Percentiles rank a stretch among this genome's conserved stretches.
Evolutionary conservation across 2,113 vertebrate genomes (phyloP).

Genomic region (Butastur rufipennis): DNA sequence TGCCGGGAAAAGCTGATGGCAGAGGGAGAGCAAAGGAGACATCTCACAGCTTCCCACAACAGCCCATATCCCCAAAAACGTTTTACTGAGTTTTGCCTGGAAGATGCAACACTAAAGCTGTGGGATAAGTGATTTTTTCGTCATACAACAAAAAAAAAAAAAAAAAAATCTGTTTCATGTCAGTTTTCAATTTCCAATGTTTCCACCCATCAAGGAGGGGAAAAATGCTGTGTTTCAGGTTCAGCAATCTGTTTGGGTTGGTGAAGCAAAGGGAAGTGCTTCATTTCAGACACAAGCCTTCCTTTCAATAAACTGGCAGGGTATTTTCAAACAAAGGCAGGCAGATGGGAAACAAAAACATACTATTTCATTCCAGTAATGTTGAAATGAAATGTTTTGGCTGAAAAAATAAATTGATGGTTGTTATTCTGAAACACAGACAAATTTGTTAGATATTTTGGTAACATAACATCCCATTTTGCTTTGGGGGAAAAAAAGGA

Average conservation of each 20-base stretch:
- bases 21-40: not conserved
- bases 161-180: not conserved
- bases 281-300: not conserved
- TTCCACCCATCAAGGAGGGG: not conserved
- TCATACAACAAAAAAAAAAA: not conserved
- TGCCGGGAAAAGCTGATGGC: not conserved
- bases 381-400: conserved; percentile 19
- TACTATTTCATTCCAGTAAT: not conserved
- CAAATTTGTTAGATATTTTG: not conserved
- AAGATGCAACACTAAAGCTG: not conserved
- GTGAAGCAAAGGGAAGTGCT: conserved; percentile 11
- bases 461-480: not conserved
- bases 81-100: not conserved
- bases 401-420: not conserved
- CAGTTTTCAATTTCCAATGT: not conserved
- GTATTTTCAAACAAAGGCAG: not conserved
- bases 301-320: not conserved
- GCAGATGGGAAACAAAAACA: conserved; percentile 20
- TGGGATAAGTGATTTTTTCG: not conserved
- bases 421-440: not conserved
- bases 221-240: not conserved
- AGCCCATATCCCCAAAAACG: not conserved
- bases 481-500: not conserved
- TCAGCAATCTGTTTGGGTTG: not conserved
- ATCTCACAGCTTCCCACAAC: not conserved